A percentile compares a stretch with the other conserved stretches of the same genome.
Conservation (phyloP, 2,888 invertebrate species). For the Oscheius sp. region DNA sequence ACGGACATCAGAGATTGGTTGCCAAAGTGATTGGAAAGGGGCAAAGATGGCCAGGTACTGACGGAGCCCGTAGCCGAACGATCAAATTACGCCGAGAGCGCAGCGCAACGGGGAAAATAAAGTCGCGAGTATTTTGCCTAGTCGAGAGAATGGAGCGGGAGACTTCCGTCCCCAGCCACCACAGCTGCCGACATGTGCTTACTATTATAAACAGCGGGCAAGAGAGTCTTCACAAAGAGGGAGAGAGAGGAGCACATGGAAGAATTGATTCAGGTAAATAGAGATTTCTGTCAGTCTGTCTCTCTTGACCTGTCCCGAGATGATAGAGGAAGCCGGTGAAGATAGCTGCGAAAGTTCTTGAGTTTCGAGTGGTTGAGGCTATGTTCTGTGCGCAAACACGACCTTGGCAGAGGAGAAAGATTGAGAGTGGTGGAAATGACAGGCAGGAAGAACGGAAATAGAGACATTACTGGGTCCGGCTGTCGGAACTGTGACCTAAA, state of each 20-base stretch:
- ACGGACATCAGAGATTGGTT: neutral
- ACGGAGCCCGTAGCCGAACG: neutral
- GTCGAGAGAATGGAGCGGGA: neutral
- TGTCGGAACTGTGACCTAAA: no score
- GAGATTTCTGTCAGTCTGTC: neutral
- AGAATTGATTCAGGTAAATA: no score
- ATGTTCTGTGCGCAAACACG: constrained; percentile 25
- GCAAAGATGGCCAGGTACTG: constrained; percentile 1
- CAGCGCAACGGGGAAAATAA: neutral
- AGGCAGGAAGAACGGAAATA: constrained; percentile 3
- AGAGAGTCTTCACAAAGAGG: neutral
- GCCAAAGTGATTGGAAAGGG: neutral
- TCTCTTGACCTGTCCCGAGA: neutral
- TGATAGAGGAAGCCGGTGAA: constrained; percentile 1
- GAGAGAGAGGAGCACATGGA: neutral
- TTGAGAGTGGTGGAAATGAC: neutral
- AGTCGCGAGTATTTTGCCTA: neutral
- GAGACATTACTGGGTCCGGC: no score
- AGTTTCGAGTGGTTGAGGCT: constrained; percentile 25
- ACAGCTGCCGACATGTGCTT: constrained; percentile 36
- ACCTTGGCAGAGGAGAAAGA: constrained; percentile 22
- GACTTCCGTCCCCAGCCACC: constrained; percentile 17
- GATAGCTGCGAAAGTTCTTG: constrained; percentile 33
- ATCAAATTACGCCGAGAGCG: neutral
- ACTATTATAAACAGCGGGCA: constrained; percentile 35